Percentiles rank a stretch among this genome's conserved stretches.
Conservation (phyloP, 2,797 vertebrate species). For the Megalops cyprinoides region DNA sequence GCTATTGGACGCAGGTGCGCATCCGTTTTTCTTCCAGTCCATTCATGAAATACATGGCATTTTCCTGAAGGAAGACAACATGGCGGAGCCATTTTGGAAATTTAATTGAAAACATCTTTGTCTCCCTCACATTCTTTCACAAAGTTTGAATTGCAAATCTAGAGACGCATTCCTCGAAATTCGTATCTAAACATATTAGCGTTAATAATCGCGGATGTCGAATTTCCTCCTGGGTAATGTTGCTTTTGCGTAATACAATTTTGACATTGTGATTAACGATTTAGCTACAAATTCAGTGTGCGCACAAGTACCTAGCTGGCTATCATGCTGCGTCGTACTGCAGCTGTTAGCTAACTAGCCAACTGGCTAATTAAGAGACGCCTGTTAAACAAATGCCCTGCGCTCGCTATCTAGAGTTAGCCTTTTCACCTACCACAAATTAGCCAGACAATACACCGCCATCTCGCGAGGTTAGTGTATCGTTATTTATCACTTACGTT, state of each 20-base stretch:
- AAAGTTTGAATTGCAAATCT: not conserved
- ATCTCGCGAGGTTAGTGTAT: too few relatives aligned
- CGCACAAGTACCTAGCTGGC: not conserved
- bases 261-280: not conserved
- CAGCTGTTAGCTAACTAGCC: too few relatives aligned
- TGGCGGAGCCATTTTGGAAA: conserved; percentile 86
- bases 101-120: conserved; percentile 85
- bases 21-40: conserved; percentile 59
- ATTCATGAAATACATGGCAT: conserved; percentile 78
- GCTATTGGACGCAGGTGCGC: conserved; percentile 17
- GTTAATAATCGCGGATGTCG: not conserved
- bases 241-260: not conserved
- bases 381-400: too few relatives aligned
- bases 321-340: not conserved
- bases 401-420: too few relatives aligned
- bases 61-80: conserved; percentile 76
- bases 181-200: not conserved
- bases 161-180: not conserved
- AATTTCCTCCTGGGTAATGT: not conserved
- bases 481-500: too few relatives aligned
- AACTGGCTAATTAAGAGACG: too few relatives aligned
- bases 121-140: conserved; percentile 25
- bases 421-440: too few relatives aligned
- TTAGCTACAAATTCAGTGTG: conserved; percentile 10
- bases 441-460: too few relatives aligned